A percentile compares a stretch with the other conserved stretches of the same genome.
These are phyloP conservation scores for Alouatta palliata DNA, from an alignment of 2,113 vertebrate genomes.

Conservation along the genomic window DNA sequence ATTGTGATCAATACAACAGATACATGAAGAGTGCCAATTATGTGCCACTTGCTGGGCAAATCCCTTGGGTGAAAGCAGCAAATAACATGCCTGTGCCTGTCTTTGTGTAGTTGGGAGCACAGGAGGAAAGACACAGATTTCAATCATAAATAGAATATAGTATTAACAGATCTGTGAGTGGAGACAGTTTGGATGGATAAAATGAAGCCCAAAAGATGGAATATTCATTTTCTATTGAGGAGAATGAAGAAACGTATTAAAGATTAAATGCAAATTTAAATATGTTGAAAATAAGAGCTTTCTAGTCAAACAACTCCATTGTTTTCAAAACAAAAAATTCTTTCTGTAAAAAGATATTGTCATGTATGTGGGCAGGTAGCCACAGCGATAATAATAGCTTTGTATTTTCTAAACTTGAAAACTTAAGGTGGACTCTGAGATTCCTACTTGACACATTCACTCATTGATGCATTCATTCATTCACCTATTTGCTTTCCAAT, in stretches of 20 bases:
- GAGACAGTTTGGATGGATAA: not conserved
- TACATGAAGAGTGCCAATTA: not conserved
- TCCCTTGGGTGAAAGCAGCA: not conserved
- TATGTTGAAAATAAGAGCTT: not conserved
- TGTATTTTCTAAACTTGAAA: not conserved
- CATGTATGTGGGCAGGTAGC: not conserved
- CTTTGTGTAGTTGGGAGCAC: not conserved
- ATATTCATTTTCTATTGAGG: rapidly evolving
- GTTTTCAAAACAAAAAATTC: not conserved
- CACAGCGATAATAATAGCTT: not conserved
- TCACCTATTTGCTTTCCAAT: not conserved
- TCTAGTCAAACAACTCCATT: not conserved
- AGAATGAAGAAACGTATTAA: not conserved
- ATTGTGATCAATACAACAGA: not conserved
- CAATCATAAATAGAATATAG: not conserved
- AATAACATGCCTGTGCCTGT: not conserved
- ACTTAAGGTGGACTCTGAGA: not conserved
- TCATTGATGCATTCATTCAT: not conserved
- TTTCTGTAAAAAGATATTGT: not conserved
- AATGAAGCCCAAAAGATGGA: not conserved
- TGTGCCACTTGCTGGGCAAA: not conserved
- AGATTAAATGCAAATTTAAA: not conserved
- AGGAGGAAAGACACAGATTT: not conserved
- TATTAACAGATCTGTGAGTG: not conserved
- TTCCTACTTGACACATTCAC: not conserved